Percentiles rank a stretch among this genome's conserved stretches.
Evolutionary conservation across 2,888 invertebrate genomes (phyloP).

Genomic region (Pomacea canaliculata): DNA sequence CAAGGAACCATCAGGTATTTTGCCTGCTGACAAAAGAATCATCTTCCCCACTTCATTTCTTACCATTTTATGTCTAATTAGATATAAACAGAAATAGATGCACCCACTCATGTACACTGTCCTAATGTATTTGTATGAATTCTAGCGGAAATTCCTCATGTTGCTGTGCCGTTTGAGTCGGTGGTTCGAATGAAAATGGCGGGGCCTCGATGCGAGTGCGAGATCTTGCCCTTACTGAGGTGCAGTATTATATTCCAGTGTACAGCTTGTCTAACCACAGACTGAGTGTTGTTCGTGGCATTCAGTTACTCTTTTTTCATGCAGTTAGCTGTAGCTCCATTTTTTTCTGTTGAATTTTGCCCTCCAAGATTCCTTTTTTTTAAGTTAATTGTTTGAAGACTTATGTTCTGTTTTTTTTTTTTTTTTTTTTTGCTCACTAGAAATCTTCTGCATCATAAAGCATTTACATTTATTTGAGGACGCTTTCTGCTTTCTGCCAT

Average conservation of each 20-base stretch:
- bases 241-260: constrained; percentile 27
- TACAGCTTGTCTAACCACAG: background rate
- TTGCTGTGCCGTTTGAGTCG: constrained; percentile 58
- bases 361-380: background rate
- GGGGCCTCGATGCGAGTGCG: constrained; percentile 48
- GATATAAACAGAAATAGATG: too few species aligned
- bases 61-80: too few species aligned
- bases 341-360: background rate
- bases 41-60: too few species aligned
- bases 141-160: constrained; percentile 60
- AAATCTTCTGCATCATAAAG: too few species aligned
- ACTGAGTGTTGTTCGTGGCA: too few species aligned
- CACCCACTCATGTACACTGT: too few species aligned
- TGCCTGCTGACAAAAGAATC: too few species aligned
- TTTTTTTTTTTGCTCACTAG: too few species aligned
- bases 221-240: constrained; percentile 52
- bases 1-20: too few species aligned
- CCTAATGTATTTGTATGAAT: background rate
- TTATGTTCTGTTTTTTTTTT: background rate
- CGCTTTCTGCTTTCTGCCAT: too few species aligned
- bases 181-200: constrained; percentile 59
- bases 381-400: background rate
- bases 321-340: background rate
- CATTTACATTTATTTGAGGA: too few species aligned
- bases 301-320: background rate